Conservation (phyloP, 2,888 invertebrate species). For the Stictocephala bisonia region DNA sequence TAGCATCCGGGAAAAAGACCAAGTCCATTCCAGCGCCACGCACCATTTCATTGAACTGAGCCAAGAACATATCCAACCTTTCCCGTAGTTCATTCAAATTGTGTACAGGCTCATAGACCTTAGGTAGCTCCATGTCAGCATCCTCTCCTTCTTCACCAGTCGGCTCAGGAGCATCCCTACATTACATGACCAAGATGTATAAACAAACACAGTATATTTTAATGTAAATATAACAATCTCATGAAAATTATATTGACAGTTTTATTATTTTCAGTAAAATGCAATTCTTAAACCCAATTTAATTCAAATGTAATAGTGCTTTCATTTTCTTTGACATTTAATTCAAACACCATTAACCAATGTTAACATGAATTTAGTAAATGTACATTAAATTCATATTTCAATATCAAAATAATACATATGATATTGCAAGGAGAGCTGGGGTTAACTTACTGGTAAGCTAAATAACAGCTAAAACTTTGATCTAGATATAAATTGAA, state of each 20-base stretch:
- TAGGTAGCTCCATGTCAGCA: conserved; percentile 94
- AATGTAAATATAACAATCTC: background rate
- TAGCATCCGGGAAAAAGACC: conserved; percentile 97
- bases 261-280: too few relatives aligned
- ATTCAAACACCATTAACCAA: too few relatives aligned
- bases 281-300: too few relatives aligned
- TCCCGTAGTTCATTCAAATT: conserved; percentile 84
- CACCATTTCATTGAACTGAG: conserved; percentile 96
- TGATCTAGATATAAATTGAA: too few relatives aligned
- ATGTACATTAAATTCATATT: too few relatives aligned
- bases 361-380: too few relatives aligned
- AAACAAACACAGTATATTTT: background rate
- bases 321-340: too few relatives aligned
- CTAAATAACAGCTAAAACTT: too few relatives aligned
- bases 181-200: background rate
- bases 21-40: conserved; percentile 95
- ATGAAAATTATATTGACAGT: background rate
- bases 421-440: too few relatives aligned
- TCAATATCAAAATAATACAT: too few relatives aligned
- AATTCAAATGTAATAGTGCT: too few relatives aligned
- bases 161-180: conserved; percentile 94
- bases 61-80: conserved; percentile 88
- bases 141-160: conserved; percentile 98
- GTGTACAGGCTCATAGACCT: conserved; percentile 94
- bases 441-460: too few relatives aligned